A percentile compares a stretch with the other conserved stretches of the same genome.
Conservation (phyloP, 2,888 invertebrate species). For the Anticlea derivata region DNA sequence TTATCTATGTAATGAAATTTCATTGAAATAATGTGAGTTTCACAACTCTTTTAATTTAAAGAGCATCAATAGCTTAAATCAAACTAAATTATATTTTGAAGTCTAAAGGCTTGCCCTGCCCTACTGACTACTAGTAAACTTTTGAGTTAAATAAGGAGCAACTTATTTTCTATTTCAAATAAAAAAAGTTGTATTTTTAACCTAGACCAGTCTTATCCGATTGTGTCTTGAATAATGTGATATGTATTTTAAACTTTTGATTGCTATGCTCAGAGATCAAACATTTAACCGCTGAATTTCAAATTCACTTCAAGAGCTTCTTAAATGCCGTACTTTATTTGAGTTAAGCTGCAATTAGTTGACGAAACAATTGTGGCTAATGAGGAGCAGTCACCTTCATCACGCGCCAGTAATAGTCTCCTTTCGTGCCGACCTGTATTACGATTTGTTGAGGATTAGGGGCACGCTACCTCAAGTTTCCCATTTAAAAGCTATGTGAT, state of each 20-base stretch:
- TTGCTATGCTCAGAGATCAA: background rate
- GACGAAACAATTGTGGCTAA: conserved; percentile 58
- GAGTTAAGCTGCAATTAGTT: conserved; percentile 46
- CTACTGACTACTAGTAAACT: too few relatives aligned
- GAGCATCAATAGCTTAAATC: too few relatives aligned
- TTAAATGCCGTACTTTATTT: background rate
- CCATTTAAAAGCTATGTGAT: conserved; percentile 45
- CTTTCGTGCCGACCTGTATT: conserved; percentile 63
- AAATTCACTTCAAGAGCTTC: background rate
- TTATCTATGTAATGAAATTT: background rate
- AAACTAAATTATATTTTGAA: too few relatives aligned
- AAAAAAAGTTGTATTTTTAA: background rate
- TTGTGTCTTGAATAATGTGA: background rate
- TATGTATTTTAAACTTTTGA: background rate
- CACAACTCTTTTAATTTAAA: too few relatives aligned
- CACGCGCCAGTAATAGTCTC: conserved; percentile 55
- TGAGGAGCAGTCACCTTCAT: conserved; percentile 54
- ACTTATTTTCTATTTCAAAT: too few relatives aligned
- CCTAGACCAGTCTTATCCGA: background rate
- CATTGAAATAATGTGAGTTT: background rate
- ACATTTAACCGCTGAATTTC: background rate
- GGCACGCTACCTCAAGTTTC: conserved; percentile 55
- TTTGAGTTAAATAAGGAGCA: too few relatives aligned
- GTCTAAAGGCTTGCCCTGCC: too few relatives aligned
- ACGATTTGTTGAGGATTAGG: conserved; percentile 50